Evolutionary conservation across 2,797 vertebrate genomes (phyloP).

Genomic region (Hypotaenidia philippensis): DNA sequence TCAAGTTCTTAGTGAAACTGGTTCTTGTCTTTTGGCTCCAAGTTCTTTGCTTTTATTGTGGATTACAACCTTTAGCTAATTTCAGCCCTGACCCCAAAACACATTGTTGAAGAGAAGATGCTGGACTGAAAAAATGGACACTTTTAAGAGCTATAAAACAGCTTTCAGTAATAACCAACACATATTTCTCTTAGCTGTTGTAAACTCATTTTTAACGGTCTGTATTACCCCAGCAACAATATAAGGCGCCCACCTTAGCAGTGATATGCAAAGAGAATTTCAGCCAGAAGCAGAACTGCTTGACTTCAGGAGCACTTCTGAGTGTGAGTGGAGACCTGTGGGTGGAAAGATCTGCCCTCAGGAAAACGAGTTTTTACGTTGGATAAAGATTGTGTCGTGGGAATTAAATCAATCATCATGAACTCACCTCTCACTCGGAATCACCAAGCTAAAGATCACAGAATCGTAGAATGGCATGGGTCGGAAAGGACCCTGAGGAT

Average conservation of each 20-base stretch:
- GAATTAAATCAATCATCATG: background rate
- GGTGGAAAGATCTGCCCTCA: background rate
- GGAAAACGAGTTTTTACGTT: background rate
- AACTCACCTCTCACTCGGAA: background rate
- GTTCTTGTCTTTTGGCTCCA: background rate
- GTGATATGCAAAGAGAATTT: background rate
- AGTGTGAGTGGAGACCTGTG: background rate
- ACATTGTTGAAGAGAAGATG: background rate
- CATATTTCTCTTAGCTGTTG: background rate
- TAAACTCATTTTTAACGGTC: background rate
- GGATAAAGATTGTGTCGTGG: background rate
- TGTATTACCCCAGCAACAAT: background rate
- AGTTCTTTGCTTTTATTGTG: background rate
- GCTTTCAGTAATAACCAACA: background rate
- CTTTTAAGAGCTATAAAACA: background rate
- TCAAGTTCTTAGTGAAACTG: background rate
- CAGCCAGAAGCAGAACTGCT: background rate
- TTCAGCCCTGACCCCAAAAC: background rate
- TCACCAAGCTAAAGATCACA: background rate
- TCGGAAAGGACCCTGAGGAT: too few species aligned
- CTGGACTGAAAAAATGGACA: rapidly evolving
- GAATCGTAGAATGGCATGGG: too few species aligned
- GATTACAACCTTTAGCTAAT: background rate
- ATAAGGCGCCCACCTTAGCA: background rate
- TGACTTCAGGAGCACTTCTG: background rate